Percentiles rank a stretch among this genome's conserved stretches.
phyloP scores from a whole-genome alignment of 1,140 invertebrate genomes.

The Drosophila mojavensis region DNA sequence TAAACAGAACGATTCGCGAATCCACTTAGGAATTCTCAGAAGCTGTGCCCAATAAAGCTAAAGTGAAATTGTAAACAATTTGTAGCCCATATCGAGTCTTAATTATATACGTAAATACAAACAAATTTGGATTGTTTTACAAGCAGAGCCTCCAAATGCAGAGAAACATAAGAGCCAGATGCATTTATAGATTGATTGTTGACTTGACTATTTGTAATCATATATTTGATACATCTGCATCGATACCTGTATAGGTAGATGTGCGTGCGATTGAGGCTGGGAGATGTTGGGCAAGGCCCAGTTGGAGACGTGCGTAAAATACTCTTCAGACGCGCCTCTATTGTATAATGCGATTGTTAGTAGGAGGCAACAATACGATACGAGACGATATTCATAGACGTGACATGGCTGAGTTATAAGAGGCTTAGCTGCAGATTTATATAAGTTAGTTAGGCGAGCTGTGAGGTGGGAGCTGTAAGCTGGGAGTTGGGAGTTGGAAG shows the following conservation, averaged over 20 bases:
- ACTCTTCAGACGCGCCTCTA: conserved; percentile 20
- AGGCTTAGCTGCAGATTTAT: conserved; percentile 39
- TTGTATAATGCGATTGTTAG: conserved; percentile 34
- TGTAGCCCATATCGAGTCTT: not conserved
- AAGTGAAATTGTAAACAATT: conserved; percentile 7
- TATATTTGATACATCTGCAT: not conserved
- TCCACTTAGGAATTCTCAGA: not conserved
- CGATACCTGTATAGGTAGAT: too few relatives aligned
- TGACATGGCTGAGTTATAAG: conserved; percentile 57
- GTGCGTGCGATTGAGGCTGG: conserved; percentile 7
- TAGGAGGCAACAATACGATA: conserved; percentile 8
- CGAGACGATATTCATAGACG: conserved; percentile 29
- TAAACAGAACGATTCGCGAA: not conserved
- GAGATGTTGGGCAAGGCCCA: conserved; percentile 37
- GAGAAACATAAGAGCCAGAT: too few relatives aligned
- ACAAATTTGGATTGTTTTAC: too few relatives aligned
- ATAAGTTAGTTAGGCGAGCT: conserved; percentile 37
- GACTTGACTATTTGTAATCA: not conserved
- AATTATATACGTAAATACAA: too few relatives aligned
- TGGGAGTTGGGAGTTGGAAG: not conserved
- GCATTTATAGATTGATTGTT: too few relatives aligned
- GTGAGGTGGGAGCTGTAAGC: not conserved
- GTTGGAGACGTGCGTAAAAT: conserved; percentile 64
- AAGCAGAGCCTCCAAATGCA: too few relatives aligned
- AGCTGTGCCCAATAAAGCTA: not conserved